Conservation (phyloP, 2,888 invertebrate genomes). For the Silvanus unidentatus region DNA sequence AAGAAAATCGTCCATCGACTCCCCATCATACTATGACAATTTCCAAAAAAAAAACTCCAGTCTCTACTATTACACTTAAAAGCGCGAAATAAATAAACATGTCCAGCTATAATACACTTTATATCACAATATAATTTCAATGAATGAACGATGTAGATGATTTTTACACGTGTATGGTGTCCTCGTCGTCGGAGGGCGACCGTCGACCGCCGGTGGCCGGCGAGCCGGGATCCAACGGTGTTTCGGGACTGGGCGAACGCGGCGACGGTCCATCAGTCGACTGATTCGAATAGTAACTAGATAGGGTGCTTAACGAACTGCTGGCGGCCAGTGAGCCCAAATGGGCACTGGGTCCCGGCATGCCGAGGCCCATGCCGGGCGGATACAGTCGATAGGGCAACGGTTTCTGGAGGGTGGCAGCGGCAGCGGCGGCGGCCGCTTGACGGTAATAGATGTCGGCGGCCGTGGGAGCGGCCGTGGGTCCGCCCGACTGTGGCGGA, state of each 20-base stretch:
- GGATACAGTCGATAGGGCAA: conserved; percentile 68
- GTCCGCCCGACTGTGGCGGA: conserved; percentile 52
- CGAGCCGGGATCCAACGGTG: conserved; percentile 58
- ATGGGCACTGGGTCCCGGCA: conserved; percentile 64
- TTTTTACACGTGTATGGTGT: conserved; percentile 56
- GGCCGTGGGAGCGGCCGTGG: conserved; percentile 58
- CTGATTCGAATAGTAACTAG: conserved; percentile 53
- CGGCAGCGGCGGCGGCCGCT: conserved; percentile 69
- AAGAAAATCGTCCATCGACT: conserved; percentile 27
- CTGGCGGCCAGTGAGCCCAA: conserved; percentile 60
- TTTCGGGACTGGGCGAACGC: conserved; percentile 47
- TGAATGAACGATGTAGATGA: conserved; percentile 7
- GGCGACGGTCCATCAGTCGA: conserved; percentile 51
- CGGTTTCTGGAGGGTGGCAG: conserved; percentile 76
- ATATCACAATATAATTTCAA: conserved; percentile 38
- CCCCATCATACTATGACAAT: too few species aligned
- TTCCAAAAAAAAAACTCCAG: too few species aligned
- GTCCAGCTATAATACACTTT: conserved; percentile 38
- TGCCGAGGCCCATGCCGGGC: conserved; percentile 56
- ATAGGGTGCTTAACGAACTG: conserved; percentile 54
- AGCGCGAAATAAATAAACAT: conserved; percentile 43
- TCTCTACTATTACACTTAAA: conserved; percentile 35
- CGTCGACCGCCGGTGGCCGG: conserved; percentile 48
- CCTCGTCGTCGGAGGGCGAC: conserved; percentile 55
- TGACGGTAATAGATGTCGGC: conserved; percentile 79